Evolutionary conservation across 2,113 vertebrate genomes (phyloP).

Genomic region (Perognathus longimembris): DNA sequence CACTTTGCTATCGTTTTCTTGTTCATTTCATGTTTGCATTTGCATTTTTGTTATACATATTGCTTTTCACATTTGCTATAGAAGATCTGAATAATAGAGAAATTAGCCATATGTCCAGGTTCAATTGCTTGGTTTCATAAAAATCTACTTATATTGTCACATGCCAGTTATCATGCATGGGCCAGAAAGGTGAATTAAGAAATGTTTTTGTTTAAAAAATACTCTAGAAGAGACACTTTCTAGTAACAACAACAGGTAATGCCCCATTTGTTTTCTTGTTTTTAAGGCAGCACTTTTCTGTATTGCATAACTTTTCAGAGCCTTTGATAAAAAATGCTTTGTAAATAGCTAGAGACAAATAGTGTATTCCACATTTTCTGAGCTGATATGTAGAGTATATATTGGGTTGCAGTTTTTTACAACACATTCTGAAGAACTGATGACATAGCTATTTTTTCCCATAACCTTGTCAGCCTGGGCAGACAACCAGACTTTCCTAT

Average conservation of each 20-base stretch:
- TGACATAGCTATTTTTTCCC: not conserved
- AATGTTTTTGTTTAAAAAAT: not conserved
- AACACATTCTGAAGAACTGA: not conserved
- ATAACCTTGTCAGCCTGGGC: not conserved
- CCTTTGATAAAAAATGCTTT: not conserved
- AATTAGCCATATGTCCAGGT: not conserved
- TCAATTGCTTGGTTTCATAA: not conserved
- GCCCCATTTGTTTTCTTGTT: not conserved
- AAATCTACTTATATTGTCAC: not conserved
- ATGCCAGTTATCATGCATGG: not conserved
- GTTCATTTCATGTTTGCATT: not conserved
- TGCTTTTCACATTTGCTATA: not conserved
- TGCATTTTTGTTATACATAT: slow-evolving; percentile 29
- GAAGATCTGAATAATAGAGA: not conserved
- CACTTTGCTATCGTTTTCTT: not conserved
- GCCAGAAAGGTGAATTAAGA: not conserved
- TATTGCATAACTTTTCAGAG: not conserved
- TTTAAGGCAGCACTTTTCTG: not conserved
- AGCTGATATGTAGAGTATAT: not conserved
- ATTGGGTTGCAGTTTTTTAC: not conserved
- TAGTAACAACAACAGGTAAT: not conserved
- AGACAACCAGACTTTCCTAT: not conserved
- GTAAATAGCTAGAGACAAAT: not conserved
- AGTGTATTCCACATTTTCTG: not conserved
- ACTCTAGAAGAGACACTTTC: not conserved